Percentiles rank a stretch among this genome's conserved stretches.
Evolutionary conservation across 2,888 invertebrate genomes (phyloP).

Genomic region (Clistopyga incitator): DNA sequence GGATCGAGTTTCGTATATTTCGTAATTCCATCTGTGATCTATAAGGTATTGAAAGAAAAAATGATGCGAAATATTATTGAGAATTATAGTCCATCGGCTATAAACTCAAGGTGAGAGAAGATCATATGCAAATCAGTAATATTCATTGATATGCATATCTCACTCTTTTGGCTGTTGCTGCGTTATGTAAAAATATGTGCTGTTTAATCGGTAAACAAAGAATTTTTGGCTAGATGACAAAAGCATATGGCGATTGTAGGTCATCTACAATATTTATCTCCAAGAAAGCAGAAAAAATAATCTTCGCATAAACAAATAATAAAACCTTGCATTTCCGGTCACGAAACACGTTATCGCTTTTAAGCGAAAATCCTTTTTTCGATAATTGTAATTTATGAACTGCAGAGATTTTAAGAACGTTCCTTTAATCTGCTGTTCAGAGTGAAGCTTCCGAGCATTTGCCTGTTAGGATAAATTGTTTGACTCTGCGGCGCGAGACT

Average conservation of each 20-base stretch:
- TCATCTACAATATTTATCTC: too few species aligned
- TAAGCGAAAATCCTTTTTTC: neutral
- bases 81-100: neutral
- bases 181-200: too few species aligned
- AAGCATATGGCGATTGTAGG: too few species aligned
- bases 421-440: neutral
- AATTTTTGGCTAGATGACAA: too few species aligned
- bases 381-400: neutral
- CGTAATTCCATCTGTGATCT: conserved; percentile 49
- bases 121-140: neutral
- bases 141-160: neutral
- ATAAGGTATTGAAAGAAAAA: neutral
- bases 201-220: too few species aligned
- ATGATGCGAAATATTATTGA: neutral
- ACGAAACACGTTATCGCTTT: neutral
- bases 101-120: too few species aligned
- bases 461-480: conserved; percentile 54
- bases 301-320: too few species aligned
- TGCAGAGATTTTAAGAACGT: neutral
- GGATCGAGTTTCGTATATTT: conserved; percentile 65
- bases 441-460: neutral
- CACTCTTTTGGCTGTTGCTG: too few species aligned
- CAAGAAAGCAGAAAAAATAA: neutral
- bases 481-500: conserved; percentile 27
- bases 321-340: too few species aligned